Evolutionary conservation across 2,888 invertebrate species (phyloP).

Genomic region (Candidula unifasciata): DNA sequence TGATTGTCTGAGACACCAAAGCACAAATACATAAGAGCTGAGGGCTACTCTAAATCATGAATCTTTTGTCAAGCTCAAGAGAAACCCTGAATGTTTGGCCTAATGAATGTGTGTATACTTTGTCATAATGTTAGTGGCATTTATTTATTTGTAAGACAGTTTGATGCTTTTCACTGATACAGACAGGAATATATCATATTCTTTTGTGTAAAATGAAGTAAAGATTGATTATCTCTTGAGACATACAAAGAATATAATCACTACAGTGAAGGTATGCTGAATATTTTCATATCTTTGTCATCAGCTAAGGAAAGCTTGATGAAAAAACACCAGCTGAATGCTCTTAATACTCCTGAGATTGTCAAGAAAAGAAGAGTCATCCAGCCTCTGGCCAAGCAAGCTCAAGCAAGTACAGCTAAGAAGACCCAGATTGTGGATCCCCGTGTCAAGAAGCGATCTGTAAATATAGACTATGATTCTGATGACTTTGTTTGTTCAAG

Average conservation of each 20-base stretch:
- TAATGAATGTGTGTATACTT: too few relatives aligned
- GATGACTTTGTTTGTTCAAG: constrained; percentile 36
- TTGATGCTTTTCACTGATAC: too few relatives aligned
- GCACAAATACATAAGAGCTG: too few relatives aligned
- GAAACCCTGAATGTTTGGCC: too few relatives aligned
- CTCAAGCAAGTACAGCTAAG: neutral
- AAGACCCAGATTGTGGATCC: neutral
- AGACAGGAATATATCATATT: too few relatives aligned
- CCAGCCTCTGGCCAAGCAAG: neutral
- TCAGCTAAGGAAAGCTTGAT: constrained; percentile 41
- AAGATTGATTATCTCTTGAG: neutral
- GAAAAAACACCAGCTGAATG: constrained; percentile 15
- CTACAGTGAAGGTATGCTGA: too few relatives aligned
- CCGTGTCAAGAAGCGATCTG: neutral
- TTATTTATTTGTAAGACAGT: too few relatives aligned
- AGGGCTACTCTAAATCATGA: too few relatives aligned
- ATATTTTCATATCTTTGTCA: neutral
- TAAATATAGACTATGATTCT: constrained; percentile 43
- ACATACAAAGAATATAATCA: neutral
- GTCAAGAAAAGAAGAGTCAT: neutral
- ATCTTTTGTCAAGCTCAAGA: too few relatives aligned
- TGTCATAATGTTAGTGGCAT: too few relatives aligned
- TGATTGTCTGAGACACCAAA: too few relatives aligned
- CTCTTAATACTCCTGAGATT: neutral
- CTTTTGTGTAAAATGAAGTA: neutral